phyloP scores from a whole-genome alignment of 2,113 vertebrate genomes.

The Tor tambroides region DNA sequence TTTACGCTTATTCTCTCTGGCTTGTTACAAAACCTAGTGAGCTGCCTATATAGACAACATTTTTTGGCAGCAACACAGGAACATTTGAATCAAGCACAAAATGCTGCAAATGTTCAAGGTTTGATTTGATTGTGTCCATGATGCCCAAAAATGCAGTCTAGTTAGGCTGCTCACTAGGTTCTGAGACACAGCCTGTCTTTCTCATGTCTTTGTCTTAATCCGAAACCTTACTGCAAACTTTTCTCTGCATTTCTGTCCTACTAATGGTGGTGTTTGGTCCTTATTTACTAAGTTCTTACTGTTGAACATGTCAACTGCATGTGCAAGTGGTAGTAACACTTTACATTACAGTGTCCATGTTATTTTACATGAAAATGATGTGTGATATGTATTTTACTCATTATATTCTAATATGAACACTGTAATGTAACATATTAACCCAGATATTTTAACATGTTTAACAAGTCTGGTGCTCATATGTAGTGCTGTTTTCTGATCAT shows the following conservation, averaged over 20 bases:
- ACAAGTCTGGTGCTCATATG: not conserved
- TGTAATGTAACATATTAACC: not conserved
- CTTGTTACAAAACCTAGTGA: not conserved
- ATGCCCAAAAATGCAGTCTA: not conserved
- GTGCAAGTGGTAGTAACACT: not conserved
- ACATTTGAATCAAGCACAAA: not conserved
- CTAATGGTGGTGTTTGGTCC: conserved; percentile 10
- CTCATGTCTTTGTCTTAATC: not conserved
- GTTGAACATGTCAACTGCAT: not conserved
- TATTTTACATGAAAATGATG: not conserved
- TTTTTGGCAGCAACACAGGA: not conserved
- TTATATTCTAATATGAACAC: conserved; percentile 4
- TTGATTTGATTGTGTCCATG: not conserved
- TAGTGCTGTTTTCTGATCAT: not conserved
- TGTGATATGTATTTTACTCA: not conserved
- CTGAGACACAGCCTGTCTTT: not conserved
- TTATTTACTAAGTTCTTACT: conserved; percentile 10
- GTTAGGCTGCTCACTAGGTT: not conserved
- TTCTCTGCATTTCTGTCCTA: not conserved
- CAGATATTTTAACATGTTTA: not conserved
- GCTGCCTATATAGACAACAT: not conserved
- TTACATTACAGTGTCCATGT: conserved; percentile 9
- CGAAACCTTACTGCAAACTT: not conserved
- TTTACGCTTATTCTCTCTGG: not conserved
- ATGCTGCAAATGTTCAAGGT: not conserved